A percentile compares a stretch with the other conserved stretches of the same genome.
phyloP scores from a whole-genome alignment of 30 jellyfish, hydroid and myxozoan genomes.

The Cassiopea xamachana region DNA sequence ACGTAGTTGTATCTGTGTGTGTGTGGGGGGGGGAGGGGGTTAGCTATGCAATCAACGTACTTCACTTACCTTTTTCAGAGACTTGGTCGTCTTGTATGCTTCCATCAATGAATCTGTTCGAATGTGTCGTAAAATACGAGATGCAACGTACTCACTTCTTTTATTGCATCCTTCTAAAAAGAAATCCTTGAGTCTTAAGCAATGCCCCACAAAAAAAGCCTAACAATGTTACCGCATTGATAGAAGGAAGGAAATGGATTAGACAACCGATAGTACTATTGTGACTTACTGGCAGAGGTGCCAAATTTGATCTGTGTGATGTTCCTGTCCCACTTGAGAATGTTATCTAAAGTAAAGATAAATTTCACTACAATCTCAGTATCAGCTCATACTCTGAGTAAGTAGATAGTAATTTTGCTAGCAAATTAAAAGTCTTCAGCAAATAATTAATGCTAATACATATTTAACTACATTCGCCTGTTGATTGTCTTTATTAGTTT shows the following conservation, averaged over 20 bases:
- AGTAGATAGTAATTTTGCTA: too few relatives aligned
- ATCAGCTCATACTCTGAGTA: too few relatives aligned
- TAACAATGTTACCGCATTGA: too few relatives aligned
- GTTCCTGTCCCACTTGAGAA: neutral
- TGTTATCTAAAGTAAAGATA: neutral
- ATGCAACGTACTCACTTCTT: neutral
- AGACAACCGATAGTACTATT: neutral
- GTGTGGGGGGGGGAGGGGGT: too few relatives aligned
- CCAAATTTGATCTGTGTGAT: neutral
- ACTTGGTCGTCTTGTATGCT: neutral
- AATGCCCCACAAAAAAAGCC: too few relatives aligned
- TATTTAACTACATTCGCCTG: too few relatives aligned
- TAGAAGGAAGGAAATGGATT: neutral
- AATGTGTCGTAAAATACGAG: neutral
- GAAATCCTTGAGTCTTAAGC: neutral
- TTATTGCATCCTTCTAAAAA: constrained; percentile 5
- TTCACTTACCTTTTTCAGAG: neutral
- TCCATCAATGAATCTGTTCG: neutral
- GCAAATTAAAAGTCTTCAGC: too few relatives aligned
- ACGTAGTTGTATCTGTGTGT: neutral
- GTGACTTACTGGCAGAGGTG: neutral
- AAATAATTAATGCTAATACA: too few relatives aligned
- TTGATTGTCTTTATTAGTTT: too few relatives aligned
- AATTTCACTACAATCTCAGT: neutral
- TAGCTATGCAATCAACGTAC: too few relatives aligned